Conservation (phyloP, 2,888 invertebrate genomes). For the Patella caerulea region DNA sequence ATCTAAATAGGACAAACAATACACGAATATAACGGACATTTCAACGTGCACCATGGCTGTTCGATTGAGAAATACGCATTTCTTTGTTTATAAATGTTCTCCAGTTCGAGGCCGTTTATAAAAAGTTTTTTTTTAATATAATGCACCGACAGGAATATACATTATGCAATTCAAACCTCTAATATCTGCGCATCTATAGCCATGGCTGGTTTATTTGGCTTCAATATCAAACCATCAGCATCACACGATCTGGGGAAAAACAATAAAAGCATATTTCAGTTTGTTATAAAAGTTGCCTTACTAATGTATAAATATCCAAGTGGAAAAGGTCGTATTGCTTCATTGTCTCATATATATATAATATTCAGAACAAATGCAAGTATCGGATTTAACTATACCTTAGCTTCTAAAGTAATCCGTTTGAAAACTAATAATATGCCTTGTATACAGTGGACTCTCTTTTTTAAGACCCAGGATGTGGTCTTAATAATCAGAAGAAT, state of each 20-base stretch:
- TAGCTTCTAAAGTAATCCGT: too few relatives aligned
- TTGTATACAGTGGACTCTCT: not conserved
- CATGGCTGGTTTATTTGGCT: constrained; percentile 27
- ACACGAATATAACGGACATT: too few relatives aligned
- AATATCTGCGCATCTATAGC: constrained; percentile 27
- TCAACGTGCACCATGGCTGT: too few relatives aligned
- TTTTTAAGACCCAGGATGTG: not conserved
- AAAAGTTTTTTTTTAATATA: not conserved
- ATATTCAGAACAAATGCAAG: not conserved
- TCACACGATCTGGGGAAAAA: constrained; percentile 33
- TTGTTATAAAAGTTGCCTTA: not conserved
- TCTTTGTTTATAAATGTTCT: not conserved
- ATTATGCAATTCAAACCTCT: not conserved
- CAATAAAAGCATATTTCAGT: not conserved
- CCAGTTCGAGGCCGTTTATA: not conserved
- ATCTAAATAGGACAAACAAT: too few relatives aligned
- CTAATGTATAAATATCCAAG: too few relatives aligned
- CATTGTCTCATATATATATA: not conserved
- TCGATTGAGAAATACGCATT: too few relatives aligned
- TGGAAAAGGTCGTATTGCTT: too few relatives aligned
- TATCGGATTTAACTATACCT: too few relatives aligned
- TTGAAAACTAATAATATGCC: not conserved
- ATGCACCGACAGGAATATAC: not conserved
- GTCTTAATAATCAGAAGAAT: too few relatives aligned
- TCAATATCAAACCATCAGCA: constrained; percentile 42